Base-by-base conservation (phyloP, 2,797 vertebrate genomes). In the Myripristis jacobus region DNA sequence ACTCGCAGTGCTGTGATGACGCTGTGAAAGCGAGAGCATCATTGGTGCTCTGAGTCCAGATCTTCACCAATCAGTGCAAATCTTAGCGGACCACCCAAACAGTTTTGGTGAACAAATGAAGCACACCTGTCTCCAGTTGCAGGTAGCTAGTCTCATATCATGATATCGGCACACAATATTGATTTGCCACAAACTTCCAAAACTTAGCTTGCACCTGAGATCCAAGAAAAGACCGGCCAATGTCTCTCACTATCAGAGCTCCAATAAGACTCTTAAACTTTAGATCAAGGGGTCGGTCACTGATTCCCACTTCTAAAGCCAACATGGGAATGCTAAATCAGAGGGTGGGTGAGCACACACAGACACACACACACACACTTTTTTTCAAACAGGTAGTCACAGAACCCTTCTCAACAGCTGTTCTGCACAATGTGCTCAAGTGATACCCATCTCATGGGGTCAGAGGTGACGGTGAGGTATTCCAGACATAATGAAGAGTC, bases 381-480 rank as follows among this genome's bases (percentile, higher is more conserved):
- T 47, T 59, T 77, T 38, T 12, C 29, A 62, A 59, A 22, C 56
- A 57, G 38, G 10, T 41, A 41, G 16, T 79, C 57, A 51, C 36
- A 66, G 4, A 73, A 38, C 25, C 3, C 70, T 27, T 69, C 59
- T 57, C 51, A 80, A 66, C 82, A 87, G 81, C 74, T 85, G 87
- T 46, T 77, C 54, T 67, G 53, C 66, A 84, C 69, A 56, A 44
- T 52, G 50, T 55, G 61, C 62, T 64, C 50, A 15, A 66, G 55
- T 0, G 43, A 79, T 75, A 48, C 46, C 44, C 0, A 64, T 87
- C 69, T 67, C 77, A 47, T 21, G 29, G 63, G 80, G 83, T 83
- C 83, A 87, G 48, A 77, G 83, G 81, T 74, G 55, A 65, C 58
- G 74, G 54, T 31, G 41, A 79, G 68, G 72, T 73, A 51, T 75